These are phyloP conservation scores for Tipula unca DNA, from an alignment of 2,888 invertebrate genomes.

Conservation along the genomic window DNA sequence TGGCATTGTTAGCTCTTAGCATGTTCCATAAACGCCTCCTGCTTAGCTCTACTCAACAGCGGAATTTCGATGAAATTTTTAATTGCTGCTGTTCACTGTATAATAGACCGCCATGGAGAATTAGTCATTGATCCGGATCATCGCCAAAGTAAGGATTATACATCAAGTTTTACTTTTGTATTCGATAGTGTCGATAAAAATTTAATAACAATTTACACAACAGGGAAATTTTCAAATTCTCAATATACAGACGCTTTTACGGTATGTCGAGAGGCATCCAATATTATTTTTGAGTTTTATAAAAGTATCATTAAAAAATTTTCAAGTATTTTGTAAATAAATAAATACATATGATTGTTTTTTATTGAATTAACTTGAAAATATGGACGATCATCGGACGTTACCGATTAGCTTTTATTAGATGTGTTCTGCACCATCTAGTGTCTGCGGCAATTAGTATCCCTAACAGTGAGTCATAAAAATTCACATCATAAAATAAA, in stretches of 20 bases:
- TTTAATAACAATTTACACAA: conserved; percentile 56
- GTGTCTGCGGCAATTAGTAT: too few relatives aligned
- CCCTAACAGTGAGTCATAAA: too few relatives aligned
- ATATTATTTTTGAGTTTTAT: conserved; percentile 64
- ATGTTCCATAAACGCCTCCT: conserved; percentile 72
- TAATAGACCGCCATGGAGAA: conserved; percentile 51
- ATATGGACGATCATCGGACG: too few relatives aligned
- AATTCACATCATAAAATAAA: too few relatives aligned
- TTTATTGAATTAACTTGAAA: too few relatives aligned
- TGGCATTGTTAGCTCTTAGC: conserved; percentile 62
- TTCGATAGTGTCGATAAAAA: conserved; percentile 58
- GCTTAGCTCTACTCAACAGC: conserved; percentile 72
- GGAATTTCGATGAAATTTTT: conserved; percentile 76
- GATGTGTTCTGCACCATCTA: too few relatives aligned
- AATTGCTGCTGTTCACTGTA: conserved; percentile 71
- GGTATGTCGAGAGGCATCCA: conserved; percentile 57
- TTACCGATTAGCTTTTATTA: too few relatives aligned
- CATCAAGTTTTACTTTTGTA: conserved; percentile 61
- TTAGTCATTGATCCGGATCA: conserved; percentile 55
- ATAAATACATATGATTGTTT: neutral
- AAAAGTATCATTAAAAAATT: conserved; percentile 54
- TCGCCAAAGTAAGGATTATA: conserved; percentile 45
- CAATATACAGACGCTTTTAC: conserved; percentile 59
- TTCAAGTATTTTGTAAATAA: conserved; percentile 31
- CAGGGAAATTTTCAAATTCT: conserved; percentile 56